Base-by-base conservation (phyloP, 2,888 invertebrate species). In the Galeopsomyia nigrocyanea region DNA sequence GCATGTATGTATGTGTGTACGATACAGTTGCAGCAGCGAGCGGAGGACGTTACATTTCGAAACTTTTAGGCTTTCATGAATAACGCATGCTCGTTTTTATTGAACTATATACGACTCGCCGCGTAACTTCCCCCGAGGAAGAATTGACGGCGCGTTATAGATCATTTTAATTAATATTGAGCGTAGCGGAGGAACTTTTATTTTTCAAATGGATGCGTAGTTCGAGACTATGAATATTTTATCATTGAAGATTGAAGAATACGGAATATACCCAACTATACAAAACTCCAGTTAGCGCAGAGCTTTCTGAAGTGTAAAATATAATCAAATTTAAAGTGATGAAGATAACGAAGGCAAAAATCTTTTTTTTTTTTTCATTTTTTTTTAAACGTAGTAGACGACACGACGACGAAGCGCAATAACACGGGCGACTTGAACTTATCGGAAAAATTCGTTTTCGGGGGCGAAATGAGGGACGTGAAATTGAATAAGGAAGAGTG, bases 401-500 rank as follows among this genome's bases (percentile, higher is more conserved):
- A 13, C 39, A 7, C 39, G 39, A 39, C 22, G 16, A 17, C 21
- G 14, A 21, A 26, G 22, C 21, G 21, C 64, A 70, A 70, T 70
- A 70, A 58, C 70, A 70, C 70, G 64, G 64, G 64, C 64, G 70
- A 70, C 57, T 70, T 64, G 70, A 58, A 55, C 13, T 47, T 31
- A 49, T 53, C 47, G 56, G 49, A 22, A 56, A 26, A 66, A 57
- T 21, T 50, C 57, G 50, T 58, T 31, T 47, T 14, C 62, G 62
- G 3, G 10, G 9, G 50, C 31, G 57, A 50, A 50, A 17, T 31
- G 39, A 58, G 13, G 58, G 26, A 22, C 58, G 57, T 47, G 16
- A 69, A 63, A 63, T 51, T 50, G 39, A 64, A 69, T 64, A 17
- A 39, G 47, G 5, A 6, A 0, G 50, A 31, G 26, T 3, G 49